Evolutionary conservation across 2,888 invertebrate species (phyloP).

Genomic region (Chromoteleia sp.): DNA sequence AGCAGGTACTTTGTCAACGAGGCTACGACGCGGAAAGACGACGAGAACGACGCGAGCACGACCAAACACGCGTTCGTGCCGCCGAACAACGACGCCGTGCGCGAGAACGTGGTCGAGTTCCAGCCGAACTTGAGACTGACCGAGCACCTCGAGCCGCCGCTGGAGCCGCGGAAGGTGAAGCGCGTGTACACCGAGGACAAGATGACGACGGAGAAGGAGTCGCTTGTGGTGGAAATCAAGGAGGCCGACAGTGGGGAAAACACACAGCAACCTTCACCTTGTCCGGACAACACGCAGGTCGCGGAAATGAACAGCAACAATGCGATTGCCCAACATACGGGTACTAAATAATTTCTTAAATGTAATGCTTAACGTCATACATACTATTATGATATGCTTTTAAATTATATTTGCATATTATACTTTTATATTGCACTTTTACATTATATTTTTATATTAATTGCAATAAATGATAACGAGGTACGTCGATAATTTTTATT

Average conservation of each 20-base stretch:
- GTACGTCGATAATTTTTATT: slow-evolving; percentile 19
- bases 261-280: slow-evolving; percentile 81
- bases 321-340: background rate
- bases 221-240: slow-evolving; percentile 82
- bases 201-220: slow-evolving; percentile 78
- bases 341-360: background rate
- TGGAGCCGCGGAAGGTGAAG: slow-evolving; percentile 75
- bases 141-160: slow-evolving; percentile 77
- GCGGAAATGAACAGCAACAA: slow-evolving; percentile 54
- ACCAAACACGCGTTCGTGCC: slow-evolving; percentile 29
- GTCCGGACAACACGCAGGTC: slow-evolving; percentile 73
- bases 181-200: slow-evolving; percentile 77
- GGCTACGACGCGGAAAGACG: slow-evolving; percentile 90
- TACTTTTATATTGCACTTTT: background rate
- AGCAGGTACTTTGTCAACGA: slow-evolving; percentile 90
- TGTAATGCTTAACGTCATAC: too few relatives aligned
- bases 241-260: slow-evolving; percentile 83
- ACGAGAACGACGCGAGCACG: slow-evolving; percentile 79
- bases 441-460: too few relatives aligned
- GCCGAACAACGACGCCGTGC: slow-evolving; percentile 23
- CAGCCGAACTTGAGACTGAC: slow-evolving; percentile 80
- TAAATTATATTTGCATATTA: too few relatives aligned
- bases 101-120: slow-evolving; percentile 79
- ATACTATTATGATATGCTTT: too few relatives aligned
- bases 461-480: too few relatives aligned